Evolutionary conservation across 64 coral and sea anemone species (phyloP).

Genomic region (Astreopora myriophthalma): DNA sequence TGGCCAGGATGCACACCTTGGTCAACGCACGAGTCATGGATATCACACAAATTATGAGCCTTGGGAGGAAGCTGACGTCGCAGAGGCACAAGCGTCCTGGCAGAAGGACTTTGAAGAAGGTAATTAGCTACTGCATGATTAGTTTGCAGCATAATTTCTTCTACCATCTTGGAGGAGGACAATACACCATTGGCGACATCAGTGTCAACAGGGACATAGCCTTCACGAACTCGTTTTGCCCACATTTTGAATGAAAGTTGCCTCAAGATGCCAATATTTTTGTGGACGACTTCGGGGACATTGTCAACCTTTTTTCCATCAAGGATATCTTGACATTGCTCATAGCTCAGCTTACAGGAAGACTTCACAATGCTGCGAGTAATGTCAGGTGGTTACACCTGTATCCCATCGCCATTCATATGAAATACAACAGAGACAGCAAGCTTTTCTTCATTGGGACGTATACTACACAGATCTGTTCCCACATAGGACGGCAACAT

Average conservation of each 20-base stretch:
- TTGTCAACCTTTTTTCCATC: slow-evolving; percentile 10
- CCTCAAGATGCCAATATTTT: slow-evolving; percentile 31
- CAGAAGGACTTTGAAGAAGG: slow-evolving; percentile 38
- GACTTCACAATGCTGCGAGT: slow-evolving; percentile 86
- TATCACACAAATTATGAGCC: slow-evolving; percentile 1
- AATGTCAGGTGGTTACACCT: slow-evolving; percentile 52
- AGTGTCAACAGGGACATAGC: slow-evolving; percentile 39
- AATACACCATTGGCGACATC: background rate
- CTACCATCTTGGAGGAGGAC: slow-evolving; percentile 63
- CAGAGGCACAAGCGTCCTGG: slow-evolving; percentile 53
- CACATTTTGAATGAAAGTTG: slow-evolving; percentile 67
- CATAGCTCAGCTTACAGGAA: slow-evolving; percentile 66
- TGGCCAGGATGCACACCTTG: slow-evolving; percentile 44
- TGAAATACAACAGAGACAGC: slow-evolving; percentile 77
- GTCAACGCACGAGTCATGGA: slow-evolving; percentile 38
- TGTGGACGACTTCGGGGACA: slow-evolving; percentile 46
- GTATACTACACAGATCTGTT: slow-evolving; percentile 72
- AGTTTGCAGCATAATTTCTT: slow-evolving; percentile 83
- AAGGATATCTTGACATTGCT: slow-evolving; percentile 78
- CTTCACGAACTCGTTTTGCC: slow-evolving; percentile 60
- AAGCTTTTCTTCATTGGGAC: slow-evolving; percentile 73
- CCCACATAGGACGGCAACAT: slow-evolving; percentile 63
- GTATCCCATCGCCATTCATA: slow-evolving; percentile 64
- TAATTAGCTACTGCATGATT: slow-evolving; percentile 78
- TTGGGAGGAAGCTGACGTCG: slow-evolving; percentile 81